Evolutionary conservation across 2,888 invertebrate genomes (phyloP).

Genomic region (Caenorhabditis virilis): DNA sequence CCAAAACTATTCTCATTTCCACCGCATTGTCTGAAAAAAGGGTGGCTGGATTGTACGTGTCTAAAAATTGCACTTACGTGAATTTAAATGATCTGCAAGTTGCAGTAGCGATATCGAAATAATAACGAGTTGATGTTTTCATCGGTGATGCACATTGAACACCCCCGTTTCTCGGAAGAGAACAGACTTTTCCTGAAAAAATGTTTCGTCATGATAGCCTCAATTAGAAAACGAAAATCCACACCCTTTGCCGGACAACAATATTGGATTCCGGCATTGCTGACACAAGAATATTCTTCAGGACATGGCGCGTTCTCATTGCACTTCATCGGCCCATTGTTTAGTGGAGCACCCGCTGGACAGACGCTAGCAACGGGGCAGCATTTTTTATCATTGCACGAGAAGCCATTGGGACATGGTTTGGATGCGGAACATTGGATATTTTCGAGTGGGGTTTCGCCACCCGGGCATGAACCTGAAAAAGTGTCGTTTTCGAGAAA

Average conservation of each 20-base stretch:
- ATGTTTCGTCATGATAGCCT: too few species aligned
- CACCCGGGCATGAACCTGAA: slow-evolving; percentile 63
- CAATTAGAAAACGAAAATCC: too few species aligned
- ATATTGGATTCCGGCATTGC: slow-evolving; percentile 62
- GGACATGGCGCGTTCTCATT: slow-evolving; percentile 61
- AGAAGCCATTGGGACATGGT: slow-evolving; percentile 64
- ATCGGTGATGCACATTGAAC: slow-evolving; percentile 47
- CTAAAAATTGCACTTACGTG: slow-evolving; percentile 16
- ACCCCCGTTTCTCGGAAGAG: slow-evolving; percentile 41
- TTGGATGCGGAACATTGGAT: slow-evolving; percentile 58
- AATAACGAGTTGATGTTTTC: slow-evolving; percentile 48
- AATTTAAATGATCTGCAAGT: slow-evolving; percentile 55
- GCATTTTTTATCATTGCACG: slow-evolving; percentile 63
- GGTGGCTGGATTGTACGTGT: not conserved
- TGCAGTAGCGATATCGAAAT: slow-evolving; percentile 50
- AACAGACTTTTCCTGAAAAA: slow-evolving; percentile 49
- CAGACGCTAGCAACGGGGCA: slow-evolving; percentile 64
- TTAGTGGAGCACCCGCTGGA: slow-evolving; percentile 64
- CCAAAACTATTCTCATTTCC: slow-evolving; percentile 67
- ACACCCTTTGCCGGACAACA: slow-evolving; percentile 62
- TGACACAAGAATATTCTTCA: slow-evolving; percentile 64
- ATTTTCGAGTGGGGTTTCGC: slow-evolving; percentile 57
- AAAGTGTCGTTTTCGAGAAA: too few species aligned
- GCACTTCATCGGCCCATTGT: slow-evolving; percentile 60
- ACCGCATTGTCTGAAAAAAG: slow-evolving; percentile 59